Evolutionary conservation across 1,140 invertebrate genomes (phyloP).

Genomic region (Ectropis grisescens): DNA sequence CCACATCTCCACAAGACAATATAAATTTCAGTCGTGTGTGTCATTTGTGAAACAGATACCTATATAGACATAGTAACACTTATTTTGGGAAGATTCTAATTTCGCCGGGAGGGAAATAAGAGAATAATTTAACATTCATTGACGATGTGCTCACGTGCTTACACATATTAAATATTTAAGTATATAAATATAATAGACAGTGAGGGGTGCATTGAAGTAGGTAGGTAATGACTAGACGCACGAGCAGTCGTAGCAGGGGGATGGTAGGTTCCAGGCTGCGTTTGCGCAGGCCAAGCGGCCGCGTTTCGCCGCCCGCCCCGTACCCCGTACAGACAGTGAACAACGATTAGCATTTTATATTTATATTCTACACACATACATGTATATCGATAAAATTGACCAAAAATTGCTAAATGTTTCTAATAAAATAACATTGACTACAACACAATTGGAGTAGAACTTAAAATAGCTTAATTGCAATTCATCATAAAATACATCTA

Average conservation of each 20-base stretch:
- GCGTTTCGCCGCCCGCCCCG: too few relatives aligned
- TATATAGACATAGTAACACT: too few relatives aligned
- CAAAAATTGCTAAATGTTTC: conserved; percentile 49
- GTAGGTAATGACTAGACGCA: conserved; percentile 12
- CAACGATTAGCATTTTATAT: conserved; percentile 25
- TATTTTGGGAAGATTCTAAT: too few relatives aligned
- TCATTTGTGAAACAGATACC: conserved; percentile 1
- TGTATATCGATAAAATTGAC: conserved; percentile 47
- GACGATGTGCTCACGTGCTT: conserved; percentile 37
- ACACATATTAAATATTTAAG: conserved; percentile 25
- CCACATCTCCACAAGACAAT: conserved; percentile 14
- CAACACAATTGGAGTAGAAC: too few relatives aligned
- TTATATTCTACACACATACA: conserved; percentile 28
- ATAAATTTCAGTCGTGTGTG: conserved; percentile 14
- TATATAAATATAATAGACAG: conserved; percentile 26
- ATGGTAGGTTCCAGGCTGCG: too few relatives aligned
- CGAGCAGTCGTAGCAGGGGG: conserved; percentile 3
- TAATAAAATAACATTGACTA: conserved; percentile 7
- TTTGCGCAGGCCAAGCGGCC: too few relatives aligned
- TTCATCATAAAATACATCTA: too few relatives aligned
- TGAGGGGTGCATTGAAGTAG: conserved; percentile 24
- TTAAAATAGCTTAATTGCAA: too few relatives aligned
- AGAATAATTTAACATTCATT: too few relatives aligned
- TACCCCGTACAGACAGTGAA: conserved; percentile 21
- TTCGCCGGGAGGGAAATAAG: too few relatives aligned